phyloP scores from a whole-genome alignment of 2,113 vertebrate species.

The Ornithorhynchus anatinus region DNA sequence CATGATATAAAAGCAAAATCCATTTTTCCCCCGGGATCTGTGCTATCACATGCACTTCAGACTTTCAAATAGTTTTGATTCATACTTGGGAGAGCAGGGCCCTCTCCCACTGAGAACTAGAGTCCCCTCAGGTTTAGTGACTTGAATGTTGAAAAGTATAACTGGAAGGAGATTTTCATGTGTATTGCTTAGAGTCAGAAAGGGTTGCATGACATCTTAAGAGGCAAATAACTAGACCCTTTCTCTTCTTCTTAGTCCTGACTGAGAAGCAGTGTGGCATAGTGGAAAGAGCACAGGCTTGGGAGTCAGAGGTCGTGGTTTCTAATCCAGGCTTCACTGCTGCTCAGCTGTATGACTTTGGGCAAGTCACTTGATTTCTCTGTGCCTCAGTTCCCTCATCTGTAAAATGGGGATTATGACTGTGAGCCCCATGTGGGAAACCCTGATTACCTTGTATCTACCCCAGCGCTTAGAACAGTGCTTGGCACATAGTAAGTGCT shows the following conservation, averaged over 20 bases:
- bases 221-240: neutral
- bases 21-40: constrained; percentile 15
- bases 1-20: constrained; percentile 40
- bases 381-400: too few relatives aligned
- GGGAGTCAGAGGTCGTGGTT: too few relatives aligned
- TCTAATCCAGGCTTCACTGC: too few relatives aligned
- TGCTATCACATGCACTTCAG: neutral
- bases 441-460: too few relatives aligned
- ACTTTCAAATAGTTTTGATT: constrained; percentile 51
- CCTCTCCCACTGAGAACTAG: constrained; percentile 46
- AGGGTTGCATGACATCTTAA: neutral
- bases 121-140: constrained; percentile 29
- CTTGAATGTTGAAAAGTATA: constrained; percentile 19
- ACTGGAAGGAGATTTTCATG: neutral
- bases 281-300: too few relatives aligned
- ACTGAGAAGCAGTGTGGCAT: neutral
- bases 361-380: too few relatives aligned
- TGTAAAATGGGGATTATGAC: too few relatives aligned
- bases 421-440: too few relatives aligned
- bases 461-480: too few relatives aligned
- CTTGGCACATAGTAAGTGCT: too few relatives aligned
- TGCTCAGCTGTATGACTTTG: neutral
- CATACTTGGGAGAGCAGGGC: constrained; percentile 31
- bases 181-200: neutral
- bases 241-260: neutral